Base-by-base conservation (phyloP, 2,797 vertebrate species). In the Gephyroberyx darwinii region DNA sequence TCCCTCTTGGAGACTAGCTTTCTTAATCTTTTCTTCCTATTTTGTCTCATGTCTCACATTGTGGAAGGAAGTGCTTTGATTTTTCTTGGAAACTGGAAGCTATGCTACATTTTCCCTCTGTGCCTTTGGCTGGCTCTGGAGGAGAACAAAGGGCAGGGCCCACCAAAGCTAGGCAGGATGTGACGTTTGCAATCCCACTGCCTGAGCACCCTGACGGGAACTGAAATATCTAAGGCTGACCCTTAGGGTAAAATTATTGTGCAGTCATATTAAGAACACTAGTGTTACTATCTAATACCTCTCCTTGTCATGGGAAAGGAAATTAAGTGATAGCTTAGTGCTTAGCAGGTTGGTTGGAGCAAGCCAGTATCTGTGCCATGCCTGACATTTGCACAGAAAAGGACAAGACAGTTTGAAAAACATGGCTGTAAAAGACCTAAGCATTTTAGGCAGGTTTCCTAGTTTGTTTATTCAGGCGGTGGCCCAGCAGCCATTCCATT, bases 81-180 rank as follows among this genome's bases (percentile, higher is more conserved):
- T 65, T 58, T 8, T 14, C 35, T 20, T 50, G 47, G 26, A 57
- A 30, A 17, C 13, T 14, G 41, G 9, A 39, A 8, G 26, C 19
- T 55, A 19, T 20, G 5, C 61, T 20, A 16, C 1, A n/a, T n/a
- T 12, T 6, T 45, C 33, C 20, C 4, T 17, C 65, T 43, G 35
- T 66, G 14, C 30, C 53, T 51, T 14, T 57, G 65, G n/a, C 37
- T 33, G n/a, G 13, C 43, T 19, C 60, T 63, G 61, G 31, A 69
- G 69, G 81, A 88, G 83, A 78, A 82, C 69, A 22, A 64, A 84
- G 69, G 85, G 82, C 61, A 58, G 77, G 74, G 71, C 50, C 70
- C 55, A 70, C 62, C 62, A 71, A 68, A 73, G 72, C 54, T 39
- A 65, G 71, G 71, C 81, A 86, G 84, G 84, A 82, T 80, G 60